These are phyloP conservation scores for Octonoba sinensis DNA, from an alignment of 2,888 invertebrate species.

Conservation along the genomic window DNA sequence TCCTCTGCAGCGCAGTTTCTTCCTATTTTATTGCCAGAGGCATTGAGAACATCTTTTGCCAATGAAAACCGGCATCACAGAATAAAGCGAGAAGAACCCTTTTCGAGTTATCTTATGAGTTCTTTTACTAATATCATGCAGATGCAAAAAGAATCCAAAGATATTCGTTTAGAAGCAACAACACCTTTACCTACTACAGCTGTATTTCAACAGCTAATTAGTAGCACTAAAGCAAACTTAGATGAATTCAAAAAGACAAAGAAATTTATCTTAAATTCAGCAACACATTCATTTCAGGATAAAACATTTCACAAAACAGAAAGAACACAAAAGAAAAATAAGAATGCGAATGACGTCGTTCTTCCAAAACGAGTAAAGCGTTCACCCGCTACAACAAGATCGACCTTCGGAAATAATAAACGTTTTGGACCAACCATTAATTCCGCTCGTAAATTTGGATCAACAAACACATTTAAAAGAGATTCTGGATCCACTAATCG, in stretches of 20 bases:
- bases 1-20: background rate
- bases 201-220: conserved; percentile 18
- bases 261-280: no score
- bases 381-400: conserved; percentile 12
- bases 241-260: background rate
- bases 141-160: background rate
- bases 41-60: conserved; percentile 44
- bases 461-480: conserved; percentile 12
- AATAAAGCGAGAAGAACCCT: conserved; percentile 31
- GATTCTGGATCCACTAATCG: conserved; percentile 1
- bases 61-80: conserved; percentile 9
- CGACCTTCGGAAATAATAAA: conserved; percentile 10
- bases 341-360: background rate
- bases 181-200: conserved; percentile 37
- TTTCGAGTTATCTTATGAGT: conserved; percentile 29
- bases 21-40: conserved; percentile 50
- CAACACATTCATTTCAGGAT: no score
- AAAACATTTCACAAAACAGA: background rate
- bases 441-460: conserved; percentile 27
- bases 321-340: background rate
- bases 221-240: background rate
- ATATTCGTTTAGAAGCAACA: conserved; percentile 9
- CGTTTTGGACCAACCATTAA: conserved; percentile 38
- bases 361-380: conserved; percentile 27
- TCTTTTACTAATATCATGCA: conserved; percentile 37